Evolutionary conservation across 2,113 vertebrate species (phyloP).

Genomic region (Dicerorhinus sumatrensis): DNA sequence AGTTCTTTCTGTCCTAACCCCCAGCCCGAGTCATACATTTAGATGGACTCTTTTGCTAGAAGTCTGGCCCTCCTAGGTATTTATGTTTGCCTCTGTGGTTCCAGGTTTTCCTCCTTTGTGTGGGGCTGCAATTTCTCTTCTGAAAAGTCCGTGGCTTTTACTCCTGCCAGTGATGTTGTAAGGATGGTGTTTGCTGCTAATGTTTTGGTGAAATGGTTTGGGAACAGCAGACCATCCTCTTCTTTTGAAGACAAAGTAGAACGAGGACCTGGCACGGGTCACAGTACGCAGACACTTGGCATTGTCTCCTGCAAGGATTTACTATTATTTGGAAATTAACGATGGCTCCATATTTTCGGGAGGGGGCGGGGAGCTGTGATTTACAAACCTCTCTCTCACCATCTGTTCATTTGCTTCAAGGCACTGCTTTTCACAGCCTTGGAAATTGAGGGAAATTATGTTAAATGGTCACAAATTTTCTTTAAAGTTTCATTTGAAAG

Average conservation of each 20-base stretch:
- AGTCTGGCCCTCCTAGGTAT: background rate
- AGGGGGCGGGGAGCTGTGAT: constrained; percentile 49
- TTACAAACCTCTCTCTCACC: constrained; percentile 70
- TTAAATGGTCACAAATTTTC: constrained; percentile 59
- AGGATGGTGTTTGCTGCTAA: background rate
- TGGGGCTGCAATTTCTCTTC: background rate
- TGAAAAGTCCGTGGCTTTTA: background rate
- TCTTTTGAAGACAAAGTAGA: background rate
- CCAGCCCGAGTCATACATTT: too few relatives aligned
- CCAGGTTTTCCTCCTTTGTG: background rate
- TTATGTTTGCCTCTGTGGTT: background rate
- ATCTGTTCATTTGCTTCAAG: constrained; percentile 76
- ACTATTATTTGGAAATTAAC: constrained; percentile 60
- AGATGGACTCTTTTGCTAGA: background rate
- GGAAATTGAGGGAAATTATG: constrained; percentile 70
- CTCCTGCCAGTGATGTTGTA: background rate
- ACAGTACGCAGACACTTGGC: rapidly evolving
- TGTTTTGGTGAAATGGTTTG: background rate
- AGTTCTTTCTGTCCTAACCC: background rate
- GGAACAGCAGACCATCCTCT: background rate
- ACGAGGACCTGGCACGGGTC: background rate
- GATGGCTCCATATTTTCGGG: background rate
- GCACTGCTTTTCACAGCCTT: background rate
- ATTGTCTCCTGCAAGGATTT: background rate
- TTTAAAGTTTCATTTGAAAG: constrained; percentile 56